Conservation (phyloP, 2,797 vertebrate genomes). For the Morelia viridis region DNA sequence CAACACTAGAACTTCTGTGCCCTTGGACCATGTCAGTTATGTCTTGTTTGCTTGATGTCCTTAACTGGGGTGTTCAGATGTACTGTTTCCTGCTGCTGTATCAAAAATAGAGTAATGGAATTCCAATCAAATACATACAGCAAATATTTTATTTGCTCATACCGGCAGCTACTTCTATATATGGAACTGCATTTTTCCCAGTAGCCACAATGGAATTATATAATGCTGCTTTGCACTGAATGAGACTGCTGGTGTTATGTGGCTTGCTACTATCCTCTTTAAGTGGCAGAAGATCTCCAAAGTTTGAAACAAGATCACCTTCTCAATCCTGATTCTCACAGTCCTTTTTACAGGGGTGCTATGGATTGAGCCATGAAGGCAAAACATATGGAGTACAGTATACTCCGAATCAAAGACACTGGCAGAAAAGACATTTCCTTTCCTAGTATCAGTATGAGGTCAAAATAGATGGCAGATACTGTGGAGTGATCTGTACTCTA, state of each 20-base stretch:
- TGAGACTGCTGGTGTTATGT: background rate
- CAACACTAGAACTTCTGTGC: background rate
- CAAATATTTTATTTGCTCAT: background rate
- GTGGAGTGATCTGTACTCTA: background rate
- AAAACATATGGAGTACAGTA: background rate
- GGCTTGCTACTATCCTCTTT: background rate
- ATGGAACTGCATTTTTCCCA: background rate
- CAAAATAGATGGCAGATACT: background rate
- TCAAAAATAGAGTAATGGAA: background rate
- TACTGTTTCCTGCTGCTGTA: accelerated
- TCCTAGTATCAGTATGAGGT: background rate
- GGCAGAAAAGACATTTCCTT: background rate
- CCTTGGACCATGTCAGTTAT: background rate
- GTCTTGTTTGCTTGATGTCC: background rate
- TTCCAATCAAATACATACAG: background rate
- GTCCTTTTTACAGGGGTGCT: background rate
- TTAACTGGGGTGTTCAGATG: background rate
- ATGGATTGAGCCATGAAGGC: background rate
- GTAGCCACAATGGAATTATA: background rate
- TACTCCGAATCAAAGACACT: background rate
- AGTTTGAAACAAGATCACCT: background rate
- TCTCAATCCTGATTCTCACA: background rate
- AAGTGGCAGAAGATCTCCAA: background rate
- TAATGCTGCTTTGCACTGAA: background rate
- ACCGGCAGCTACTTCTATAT: background rate